Conservation (phyloP, 1,140 invertebrate species). For the Xylocopa sonorina region DNA sequence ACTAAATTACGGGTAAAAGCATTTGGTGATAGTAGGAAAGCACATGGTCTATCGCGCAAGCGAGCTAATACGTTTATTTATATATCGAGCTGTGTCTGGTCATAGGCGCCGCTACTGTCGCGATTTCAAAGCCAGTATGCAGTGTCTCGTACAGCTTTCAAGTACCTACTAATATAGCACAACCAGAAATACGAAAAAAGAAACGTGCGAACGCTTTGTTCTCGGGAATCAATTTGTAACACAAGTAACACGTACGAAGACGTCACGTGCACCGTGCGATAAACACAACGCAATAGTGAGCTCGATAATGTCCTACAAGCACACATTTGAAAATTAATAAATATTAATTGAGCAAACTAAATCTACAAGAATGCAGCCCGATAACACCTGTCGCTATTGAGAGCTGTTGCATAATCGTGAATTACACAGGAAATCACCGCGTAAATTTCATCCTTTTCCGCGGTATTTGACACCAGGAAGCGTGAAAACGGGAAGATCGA, state of each 20-base stretch:
- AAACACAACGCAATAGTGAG: not conserved
- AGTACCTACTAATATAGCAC: slow-evolving; percentile 5
- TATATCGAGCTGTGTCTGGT: slow-evolving; percentile 37
- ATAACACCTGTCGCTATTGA: slow-evolving; percentile 24
- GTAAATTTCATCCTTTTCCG: not conserved
- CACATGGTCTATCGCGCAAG: slow-evolving; percentile 17
- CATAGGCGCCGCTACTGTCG: slow-evolving; percentile 34
- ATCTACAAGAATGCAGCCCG: not conserved
- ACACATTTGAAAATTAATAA: not conserved
- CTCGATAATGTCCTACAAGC: not conserved
- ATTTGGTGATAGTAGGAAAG: slow-evolving; percentile 13
- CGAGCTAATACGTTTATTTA: slow-evolving; percentile 46
- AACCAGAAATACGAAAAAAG: not conserved
- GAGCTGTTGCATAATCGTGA: slow-evolving; percentile 3
- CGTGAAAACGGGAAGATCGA: not conserved
- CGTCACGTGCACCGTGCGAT: not conserved
- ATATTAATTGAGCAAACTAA: not conserved
- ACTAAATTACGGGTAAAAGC: not conserved
- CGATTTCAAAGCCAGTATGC: slow-evolving; percentile 41
- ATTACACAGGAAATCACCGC: not conserved
- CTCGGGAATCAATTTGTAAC: not conserved
- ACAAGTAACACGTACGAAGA: not conserved
- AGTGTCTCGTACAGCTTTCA: slow-evolving; percentile 22
- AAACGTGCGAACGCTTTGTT: not conserved
- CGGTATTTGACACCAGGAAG: not conserved